Evolutionary conservation across 2,113 vertebrate species (phyloP).

Genomic region (Trichechus manatus): DNA sequence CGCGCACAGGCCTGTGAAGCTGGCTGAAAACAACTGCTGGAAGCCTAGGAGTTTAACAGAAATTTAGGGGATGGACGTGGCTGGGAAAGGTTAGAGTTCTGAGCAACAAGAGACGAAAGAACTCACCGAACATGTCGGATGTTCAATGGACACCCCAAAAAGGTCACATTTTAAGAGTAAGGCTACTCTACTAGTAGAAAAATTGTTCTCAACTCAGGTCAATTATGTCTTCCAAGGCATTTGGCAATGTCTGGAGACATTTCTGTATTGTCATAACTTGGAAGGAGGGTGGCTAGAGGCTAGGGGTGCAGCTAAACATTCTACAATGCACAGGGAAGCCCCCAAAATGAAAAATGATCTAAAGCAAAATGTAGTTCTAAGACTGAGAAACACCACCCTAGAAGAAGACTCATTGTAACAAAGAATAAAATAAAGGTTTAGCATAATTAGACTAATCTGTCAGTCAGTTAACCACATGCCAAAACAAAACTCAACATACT

Average conservation of each 20-base stretch:
- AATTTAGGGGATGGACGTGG: neutral
- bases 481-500: neutral
- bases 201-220: neutral
- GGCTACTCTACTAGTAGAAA: neutral
- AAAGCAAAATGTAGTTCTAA: neutral
- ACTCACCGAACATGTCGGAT: neutral
- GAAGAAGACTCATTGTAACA: neutral
- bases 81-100: neutral
- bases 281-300: neutral
- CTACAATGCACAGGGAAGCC: neutral
- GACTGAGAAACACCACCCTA: neutral
- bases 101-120: neutral
- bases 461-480: neutral
- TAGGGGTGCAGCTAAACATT: neutral
- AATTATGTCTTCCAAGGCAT: neutral
- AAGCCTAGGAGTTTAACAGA: neutral
- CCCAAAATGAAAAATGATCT: neutral
- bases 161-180: neutral
- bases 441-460: neutral
- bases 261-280: neutral
- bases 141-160: neutral
- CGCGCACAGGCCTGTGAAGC: too few species aligned
- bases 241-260: neutral
- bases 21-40: neutral
- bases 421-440: neutral